Percentiles rank a stretch among this genome's conserved stretches.
Evolutionary conservation across 1,140 invertebrate genomes (phyloP).

Genomic region (Calephelis virginiensis): DNA sequence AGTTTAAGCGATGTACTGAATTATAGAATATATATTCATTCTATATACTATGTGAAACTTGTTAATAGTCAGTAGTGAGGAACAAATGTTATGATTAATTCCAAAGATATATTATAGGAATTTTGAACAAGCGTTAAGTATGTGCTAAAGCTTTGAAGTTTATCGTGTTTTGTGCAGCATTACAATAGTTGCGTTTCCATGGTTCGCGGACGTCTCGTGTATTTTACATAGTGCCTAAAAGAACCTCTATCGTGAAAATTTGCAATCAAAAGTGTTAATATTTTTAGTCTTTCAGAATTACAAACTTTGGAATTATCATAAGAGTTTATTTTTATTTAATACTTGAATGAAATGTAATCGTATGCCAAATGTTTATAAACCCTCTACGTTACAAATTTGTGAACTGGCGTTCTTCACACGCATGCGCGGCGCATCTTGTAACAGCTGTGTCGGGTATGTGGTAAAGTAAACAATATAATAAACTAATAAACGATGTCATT

Average conservation of each 20-base stretch:
- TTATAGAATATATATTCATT: conserved; percentile 13
- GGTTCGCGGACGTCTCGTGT: conserved; percentile 17
- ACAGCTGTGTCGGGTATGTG: conserved; percentile 40
- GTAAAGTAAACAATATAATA: conserved; percentile 38
- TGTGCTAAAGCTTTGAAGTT: conserved; percentile 36
- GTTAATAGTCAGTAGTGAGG: conserved; percentile 10
- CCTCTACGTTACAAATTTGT: conserved; percentile 40
- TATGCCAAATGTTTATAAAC: conserved; percentile 68
- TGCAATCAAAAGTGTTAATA: conserved; percentile 26
- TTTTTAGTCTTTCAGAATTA: conserved; percentile 56
- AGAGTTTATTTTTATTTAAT: conserved; percentile 47
- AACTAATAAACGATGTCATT: conserved; percentile 49
- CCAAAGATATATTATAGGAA: conserved; percentile 57
- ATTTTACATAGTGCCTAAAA: conserved; percentile 64
- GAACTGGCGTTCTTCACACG: conserved; percentile 3
- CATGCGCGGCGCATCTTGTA: conserved; percentile 29
- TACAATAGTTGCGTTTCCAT: conserved; percentile 1
- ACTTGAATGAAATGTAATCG: conserved; percentile 10
- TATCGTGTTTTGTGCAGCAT: neutral
- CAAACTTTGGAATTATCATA: conserved; percentile 59
- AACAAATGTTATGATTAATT: conserved; percentile 41
- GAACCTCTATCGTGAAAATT: conserved; percentile 55
- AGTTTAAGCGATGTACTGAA: conserved; percentile 14
- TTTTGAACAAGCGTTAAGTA: conserved; percentile 73
- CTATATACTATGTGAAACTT: conserved; percentile 15